phyloP scores from a whole-genome alignment of 2,113 vertebrate genomes.

The Notothenia coriiceps region DNA sequence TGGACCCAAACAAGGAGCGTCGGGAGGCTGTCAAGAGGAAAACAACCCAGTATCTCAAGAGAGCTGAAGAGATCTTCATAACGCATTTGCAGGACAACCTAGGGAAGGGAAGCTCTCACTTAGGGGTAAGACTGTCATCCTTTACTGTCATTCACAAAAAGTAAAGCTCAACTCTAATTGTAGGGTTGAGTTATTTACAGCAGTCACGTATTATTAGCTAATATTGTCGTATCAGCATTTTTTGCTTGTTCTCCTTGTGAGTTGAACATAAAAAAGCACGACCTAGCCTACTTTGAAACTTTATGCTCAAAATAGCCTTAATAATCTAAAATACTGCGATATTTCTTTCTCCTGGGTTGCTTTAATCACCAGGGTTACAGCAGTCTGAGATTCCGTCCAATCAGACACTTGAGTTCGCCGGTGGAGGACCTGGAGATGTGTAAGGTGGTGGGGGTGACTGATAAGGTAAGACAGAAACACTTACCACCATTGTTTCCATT shows the following conservation, averaged over 20 bases:
- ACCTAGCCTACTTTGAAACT: background rate
- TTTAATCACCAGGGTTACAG: constrained; percentile 90
- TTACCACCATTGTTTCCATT: too few species aligned
- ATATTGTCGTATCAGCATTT: background rate
- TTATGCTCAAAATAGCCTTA: background rate
- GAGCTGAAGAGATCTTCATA: constrained; percentile 98
- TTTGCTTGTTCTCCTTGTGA: background rate
- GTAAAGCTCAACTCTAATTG: background rate
- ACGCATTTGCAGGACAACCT: constrained; percentile 93
- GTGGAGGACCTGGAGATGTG: constrained; percentile 94
- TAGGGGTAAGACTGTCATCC: constrained; percentile 79
- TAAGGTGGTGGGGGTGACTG: constrained; percentile 91
- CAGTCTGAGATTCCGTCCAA: constrained; percentile 95
- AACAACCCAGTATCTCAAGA: constrained; percentile 94
- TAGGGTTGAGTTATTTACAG: background rate
- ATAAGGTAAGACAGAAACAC: constrained; percentile 87
- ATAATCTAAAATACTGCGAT: background rate
- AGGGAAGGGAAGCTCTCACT: constrained; percentile 77
- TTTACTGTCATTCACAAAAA: background rate
- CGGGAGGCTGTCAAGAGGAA: constrained; percentile 96
- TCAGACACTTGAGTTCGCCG: constrained; percentile 93
- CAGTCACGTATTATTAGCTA: background rate
- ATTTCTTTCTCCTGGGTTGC: background rate
- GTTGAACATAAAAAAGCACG: background rate
- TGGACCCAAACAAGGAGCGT: constrained; percentile 95